Evolutionary conservation across 2,797 vertebrate genomes (phyloP).

Genomic region (Dipus sagitta): DNA sequence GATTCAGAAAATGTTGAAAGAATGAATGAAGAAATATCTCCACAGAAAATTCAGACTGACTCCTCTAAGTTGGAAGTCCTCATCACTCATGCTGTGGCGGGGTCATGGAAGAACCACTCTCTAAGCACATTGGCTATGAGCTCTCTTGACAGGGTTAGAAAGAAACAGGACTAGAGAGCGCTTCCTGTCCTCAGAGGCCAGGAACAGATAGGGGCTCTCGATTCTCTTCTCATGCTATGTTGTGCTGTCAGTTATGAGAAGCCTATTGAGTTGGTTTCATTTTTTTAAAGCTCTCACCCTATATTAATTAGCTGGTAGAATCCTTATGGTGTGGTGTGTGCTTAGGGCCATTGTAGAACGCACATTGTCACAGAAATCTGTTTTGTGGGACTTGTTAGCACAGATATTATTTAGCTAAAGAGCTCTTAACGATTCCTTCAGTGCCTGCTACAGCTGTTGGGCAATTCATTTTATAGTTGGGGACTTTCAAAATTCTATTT

Average conservation of each 20-base stretch:
- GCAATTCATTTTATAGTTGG: constrained; percentile 63
- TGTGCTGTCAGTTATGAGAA: background rate
- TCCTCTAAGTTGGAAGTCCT: background rate
- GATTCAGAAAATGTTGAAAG: background rate
- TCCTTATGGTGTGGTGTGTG: constrained; percentile 25
- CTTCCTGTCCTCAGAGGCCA: background rate
- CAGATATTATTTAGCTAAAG: constrained; percentile 74
- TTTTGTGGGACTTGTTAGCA: constrained; percentile 77
- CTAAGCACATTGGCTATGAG: background rate
- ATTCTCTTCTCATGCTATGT: background rate
- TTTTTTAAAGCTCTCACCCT: constrained; percentile 48
- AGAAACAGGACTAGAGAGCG: background rate
- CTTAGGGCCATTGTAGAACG: constrained; percentile 34
- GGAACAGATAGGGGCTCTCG: background rate
- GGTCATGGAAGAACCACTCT: background rate
- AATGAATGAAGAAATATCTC: background rate
- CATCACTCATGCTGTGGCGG: background rate
- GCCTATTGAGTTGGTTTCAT: constrained; percentile 5
- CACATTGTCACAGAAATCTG: constrained; percentile 67
- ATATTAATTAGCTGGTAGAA: constrained; percentile 62
- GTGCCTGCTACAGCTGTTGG: constrained; percentile 68
- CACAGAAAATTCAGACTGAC: background rate
- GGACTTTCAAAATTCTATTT: constrained; percentile 52
- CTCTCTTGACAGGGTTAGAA: background rate
- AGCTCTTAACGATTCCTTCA: constrained; percentile 70